Evolutionary conservation across 2,113 vertebrate genomes (phyloP).

Genomic region (Rhineura floridana): DNA sequence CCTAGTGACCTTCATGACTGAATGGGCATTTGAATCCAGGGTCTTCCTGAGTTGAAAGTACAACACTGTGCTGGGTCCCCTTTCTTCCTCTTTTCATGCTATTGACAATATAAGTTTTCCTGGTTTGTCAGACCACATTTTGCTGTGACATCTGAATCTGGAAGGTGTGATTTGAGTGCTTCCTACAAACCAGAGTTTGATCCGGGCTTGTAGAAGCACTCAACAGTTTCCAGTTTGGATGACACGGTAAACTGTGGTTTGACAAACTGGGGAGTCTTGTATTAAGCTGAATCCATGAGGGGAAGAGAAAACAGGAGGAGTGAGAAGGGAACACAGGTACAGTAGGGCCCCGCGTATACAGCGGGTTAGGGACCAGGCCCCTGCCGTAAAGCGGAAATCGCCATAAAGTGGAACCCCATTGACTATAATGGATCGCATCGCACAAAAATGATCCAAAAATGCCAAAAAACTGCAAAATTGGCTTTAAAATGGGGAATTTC

Average conservation of each 20-base stretch:
- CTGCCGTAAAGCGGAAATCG: no score
- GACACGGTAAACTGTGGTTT: background rate
- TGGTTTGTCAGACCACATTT: background rate
- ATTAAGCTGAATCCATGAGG: background rate
- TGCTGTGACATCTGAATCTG: background rate
- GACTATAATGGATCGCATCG: no score
- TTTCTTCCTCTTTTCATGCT: background rate
- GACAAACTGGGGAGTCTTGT: background rate
- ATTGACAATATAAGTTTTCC: background rate
- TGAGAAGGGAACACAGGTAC: background rate
- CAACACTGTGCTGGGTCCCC: background rate
- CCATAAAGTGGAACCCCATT: no score
- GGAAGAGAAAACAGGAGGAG: background rate
- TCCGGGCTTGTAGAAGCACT: background rate
- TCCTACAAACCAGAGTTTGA: background rate
- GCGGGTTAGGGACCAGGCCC: no score
- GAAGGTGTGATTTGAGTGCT: background rate
- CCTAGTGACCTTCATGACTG: background rate
- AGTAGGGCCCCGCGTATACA: no score
- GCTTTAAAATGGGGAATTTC: no score
- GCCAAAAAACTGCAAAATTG: no score
- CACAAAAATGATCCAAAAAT: no score
- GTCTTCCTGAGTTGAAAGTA: no score
- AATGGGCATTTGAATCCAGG: background rate
- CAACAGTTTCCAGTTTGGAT: background rate